Percentiles rank a stretch among this genome's conserved stretches.
Evolutionary conservation across 2,113 vertebrate species (phyloP).

Genomic region (Cinclus mexicanus): DNA sequence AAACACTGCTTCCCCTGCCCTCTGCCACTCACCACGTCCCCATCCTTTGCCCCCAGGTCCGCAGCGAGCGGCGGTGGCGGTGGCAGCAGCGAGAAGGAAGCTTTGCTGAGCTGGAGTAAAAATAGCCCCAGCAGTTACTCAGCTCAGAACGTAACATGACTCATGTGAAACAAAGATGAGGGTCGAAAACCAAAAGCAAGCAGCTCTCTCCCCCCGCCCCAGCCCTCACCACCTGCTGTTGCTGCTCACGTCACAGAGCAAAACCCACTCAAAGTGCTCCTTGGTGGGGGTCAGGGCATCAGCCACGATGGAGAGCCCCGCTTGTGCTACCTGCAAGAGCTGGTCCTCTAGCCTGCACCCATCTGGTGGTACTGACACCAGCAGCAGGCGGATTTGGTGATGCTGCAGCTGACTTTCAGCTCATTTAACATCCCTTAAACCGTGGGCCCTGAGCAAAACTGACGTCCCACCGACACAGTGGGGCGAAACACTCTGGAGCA

Average conservation of each 20-base stretch:
- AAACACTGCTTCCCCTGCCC: conserved; percentile 38
- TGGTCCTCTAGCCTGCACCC: background rate
- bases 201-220: background rate
- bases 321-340: rapidly evolving
- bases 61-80: background rate
- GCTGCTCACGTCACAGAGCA: background rate
- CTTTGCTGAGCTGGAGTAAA: conserved; percentile 74
- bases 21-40: conserved; percentile 66
- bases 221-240: background rate
- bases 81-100: conserved; percentile 73
- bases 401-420: background rate
- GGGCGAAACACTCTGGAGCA: rapidly evolving
- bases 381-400: background rate
- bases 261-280: background rate
- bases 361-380: background rate
- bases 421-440: background rate
- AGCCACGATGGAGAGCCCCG: rapidly evolving
- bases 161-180: conserved; percentile 73
- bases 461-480: rapidly evolving
- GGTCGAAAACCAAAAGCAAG: conserved; percentile 59
- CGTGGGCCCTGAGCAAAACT: rapidly evolving
- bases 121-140: conserved; percentile 83
- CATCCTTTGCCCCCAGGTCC: conserved; percentile 43
- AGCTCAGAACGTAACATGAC: conserved; percentile 80
- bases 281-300: background rate